Percentiles rank a stretch among this genome's conserved stretches.
phyloP scores from a whole-genome alignment of 2,888 invertebrate species.

The Eustalomyia histrio region DNA sequence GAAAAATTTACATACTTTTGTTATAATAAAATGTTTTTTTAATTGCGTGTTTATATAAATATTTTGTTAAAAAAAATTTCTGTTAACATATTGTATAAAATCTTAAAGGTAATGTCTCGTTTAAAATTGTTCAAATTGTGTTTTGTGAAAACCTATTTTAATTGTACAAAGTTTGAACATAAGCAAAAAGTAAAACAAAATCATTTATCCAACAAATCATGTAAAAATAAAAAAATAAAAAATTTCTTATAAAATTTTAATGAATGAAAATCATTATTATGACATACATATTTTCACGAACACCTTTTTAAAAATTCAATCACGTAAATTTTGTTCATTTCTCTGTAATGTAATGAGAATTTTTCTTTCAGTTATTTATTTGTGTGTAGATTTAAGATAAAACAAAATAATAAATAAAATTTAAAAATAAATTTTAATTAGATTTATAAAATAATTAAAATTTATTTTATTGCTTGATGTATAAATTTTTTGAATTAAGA shows the following conservation, averaged over 20 bases:
- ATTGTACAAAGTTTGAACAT: not conserved
- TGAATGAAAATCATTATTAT: conserved; percentile 18
- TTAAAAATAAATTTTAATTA: not conserved
- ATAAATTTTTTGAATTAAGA: not conserved
- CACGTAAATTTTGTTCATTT: conserved; percentile 22
- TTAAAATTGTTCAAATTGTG: not conserved
- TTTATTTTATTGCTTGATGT: not conserved
- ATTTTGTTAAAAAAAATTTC: conserved; percentile 17
- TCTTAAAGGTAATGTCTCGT: not conserved
- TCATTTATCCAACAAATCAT: not conserved
- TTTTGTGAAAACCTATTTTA: not conserved
- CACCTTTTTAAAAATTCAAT: conserved; percentile 28
- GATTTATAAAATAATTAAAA: not conserved
- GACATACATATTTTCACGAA: conserved; percentile 43
- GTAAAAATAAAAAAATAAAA: not conserved
- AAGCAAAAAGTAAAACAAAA: not conserved
- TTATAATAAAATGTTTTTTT: conserved; percentile 11
- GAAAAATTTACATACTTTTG: conserved; percentile 26
- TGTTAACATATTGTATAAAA: not conserved
- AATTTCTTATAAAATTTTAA: not conserved
- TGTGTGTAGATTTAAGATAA: not conserved
- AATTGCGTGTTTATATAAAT: conserved; percentile 20
- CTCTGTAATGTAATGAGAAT: conserved; percentile 18
- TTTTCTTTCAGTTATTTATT: conserved; percentile 14
- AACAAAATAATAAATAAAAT: not conserved